Percentiles rank a stretch among this genome's conserved stretches.
Evolutionary conservation across 2,888 invertebrate species (phyloP).

Genomic region (Buathra laborator): DNA sequence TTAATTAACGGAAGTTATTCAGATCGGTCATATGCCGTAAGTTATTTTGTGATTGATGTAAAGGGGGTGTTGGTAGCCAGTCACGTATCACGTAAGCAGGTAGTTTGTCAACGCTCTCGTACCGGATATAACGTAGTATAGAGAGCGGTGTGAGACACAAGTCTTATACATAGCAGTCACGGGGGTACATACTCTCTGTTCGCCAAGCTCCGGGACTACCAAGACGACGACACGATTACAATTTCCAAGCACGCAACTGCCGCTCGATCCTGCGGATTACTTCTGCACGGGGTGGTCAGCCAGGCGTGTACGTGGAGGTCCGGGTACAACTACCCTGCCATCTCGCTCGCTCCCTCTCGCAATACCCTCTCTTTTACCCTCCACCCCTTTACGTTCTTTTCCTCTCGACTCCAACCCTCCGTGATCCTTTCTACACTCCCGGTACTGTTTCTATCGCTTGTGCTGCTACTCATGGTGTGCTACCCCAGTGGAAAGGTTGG

Average conservation of each 20-base stretch:
- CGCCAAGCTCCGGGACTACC: conserved; percentile 44
- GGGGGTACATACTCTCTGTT: conserved; percentile 28
- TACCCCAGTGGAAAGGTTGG: conserved; percentile 45
- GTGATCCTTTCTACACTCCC: conserved; percentile 60
- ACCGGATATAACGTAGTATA: conserved; percentile 52
- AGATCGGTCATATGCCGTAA: neutral
- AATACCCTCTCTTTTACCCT: conserved; percentile 11
- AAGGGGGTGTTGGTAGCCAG: conserved; percentile 26
- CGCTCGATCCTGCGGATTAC: conserved; percentile 76
- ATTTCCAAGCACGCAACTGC: conserved; percentile 77
- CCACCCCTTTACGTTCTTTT: conserved; percentile 19
- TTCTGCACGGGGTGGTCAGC: conserved; percentile 75
- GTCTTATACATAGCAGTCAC: conserved; percentile 40
- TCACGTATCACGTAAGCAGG: conserved; percentile 52
- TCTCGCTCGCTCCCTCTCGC: neutral
- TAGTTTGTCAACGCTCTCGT: conserved; percentile 62
- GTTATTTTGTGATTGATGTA: conserved; percentile 54
- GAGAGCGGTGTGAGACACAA: conserved; percentile 52
- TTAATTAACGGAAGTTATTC: neutral
- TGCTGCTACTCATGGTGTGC: conserved; percentile 48
- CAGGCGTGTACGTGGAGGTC: conserved; percentile 70
- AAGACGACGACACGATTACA: conserved; percentile 70
- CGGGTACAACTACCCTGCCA: conserved; percentile 25
- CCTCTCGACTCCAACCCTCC: conserved; percentile 37
- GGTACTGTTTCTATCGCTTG: conserved; percentile 50